Percentiles rank a stretch among this genome's conserved stretches.
These are phyloP conservation scores for Camponotus fellah DNA, from an alignment of 2,888 invertebrate species.

Conservation along the genomic window DNA sequence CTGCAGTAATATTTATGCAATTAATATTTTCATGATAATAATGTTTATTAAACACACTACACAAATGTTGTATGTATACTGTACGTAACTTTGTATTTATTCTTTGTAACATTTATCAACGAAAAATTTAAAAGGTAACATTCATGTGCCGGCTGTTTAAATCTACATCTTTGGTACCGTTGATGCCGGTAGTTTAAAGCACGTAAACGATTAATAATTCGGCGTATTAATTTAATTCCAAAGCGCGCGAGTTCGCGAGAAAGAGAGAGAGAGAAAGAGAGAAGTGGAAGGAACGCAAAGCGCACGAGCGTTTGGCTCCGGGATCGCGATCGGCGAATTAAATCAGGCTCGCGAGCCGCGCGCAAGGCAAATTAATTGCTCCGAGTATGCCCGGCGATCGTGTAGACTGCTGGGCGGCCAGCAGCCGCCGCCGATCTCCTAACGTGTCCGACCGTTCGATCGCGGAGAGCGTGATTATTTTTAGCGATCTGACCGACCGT, in stretches of 20 bases:
- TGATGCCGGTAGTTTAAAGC: neutral
- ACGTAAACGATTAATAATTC: slow-evolving; percentile 33
- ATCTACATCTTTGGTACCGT: neutral
- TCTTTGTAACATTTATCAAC: neutral
- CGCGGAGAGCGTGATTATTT: slow-evolving; percentile 71
- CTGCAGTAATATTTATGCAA: neutral
- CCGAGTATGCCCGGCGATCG: slow-evolving; percentile 46
- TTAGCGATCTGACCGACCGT: slow-evolving; percentile 65
- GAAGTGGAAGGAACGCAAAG: neutral
- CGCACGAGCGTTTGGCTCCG: slow-evolving; percentile 13
- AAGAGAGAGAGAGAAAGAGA: neutral
- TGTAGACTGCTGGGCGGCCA: slow-evolving; percentile 84
- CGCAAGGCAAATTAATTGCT: slow-evolving; percentile 50
- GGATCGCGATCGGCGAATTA: slow-evolving; percentile 46
- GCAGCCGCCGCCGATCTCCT: slow-evolving; percentile 51
- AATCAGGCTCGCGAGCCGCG: slow-evolving; percentile 37
- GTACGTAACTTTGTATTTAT: slow-evolving; percentile 21
- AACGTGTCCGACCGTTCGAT: slow-evolving; percentile 64
- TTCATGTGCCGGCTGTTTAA: neutral
- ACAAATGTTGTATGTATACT: neutral
- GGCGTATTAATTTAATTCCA: slow-evolving; percentile 42
- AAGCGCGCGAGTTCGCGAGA: neutral
- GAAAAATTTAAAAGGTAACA: neutral
- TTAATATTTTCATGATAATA: neutral
- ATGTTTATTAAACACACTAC: neutral